Percentiles rank a stretch among this genome's conserved stretches.
These are phyloP conservation scores for Myotis planiceps DNA, from an alignment of 2,797 vertebrate genomes.

Conservation along the genomic window DNA sequence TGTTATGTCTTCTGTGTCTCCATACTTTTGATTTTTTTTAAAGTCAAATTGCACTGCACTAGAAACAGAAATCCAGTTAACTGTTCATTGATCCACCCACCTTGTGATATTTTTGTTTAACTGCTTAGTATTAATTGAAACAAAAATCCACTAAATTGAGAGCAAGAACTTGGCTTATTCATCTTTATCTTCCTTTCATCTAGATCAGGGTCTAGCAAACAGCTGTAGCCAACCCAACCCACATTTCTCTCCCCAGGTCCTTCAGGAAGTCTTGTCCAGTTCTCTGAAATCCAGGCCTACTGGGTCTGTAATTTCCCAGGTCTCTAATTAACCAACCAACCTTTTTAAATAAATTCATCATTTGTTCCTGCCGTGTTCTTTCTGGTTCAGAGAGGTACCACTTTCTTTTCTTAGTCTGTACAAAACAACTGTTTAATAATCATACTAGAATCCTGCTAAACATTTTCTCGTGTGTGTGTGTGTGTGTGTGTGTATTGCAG, in stretches of 20 bases:
- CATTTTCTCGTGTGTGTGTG: background rate
- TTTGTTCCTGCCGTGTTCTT: background rate
- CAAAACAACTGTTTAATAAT: background rate
- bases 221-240: background rate
- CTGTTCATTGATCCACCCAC: background rate
- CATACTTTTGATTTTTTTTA: background rate
- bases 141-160: background rate
- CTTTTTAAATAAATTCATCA: background rate
- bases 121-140: slow-evolving; percentile 7
- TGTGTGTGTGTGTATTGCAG: background rate
- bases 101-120: slow-evolving; percentile 3
- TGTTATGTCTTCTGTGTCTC: background rate
- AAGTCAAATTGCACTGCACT: background rate
- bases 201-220: background rate
- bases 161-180: background rate
- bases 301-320: background rate
- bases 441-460: background rate
- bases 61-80: background rate
- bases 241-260: background rate
- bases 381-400: background rate
- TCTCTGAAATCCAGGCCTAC: background rate
- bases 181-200: background rate
- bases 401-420: background rate
- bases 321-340: background rate
- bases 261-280: background rate